A percentile compares a stretch with the other conserved stretches of the same genome.
Conservation (phyloP, 2,888 invertebrate species). For the Lithodes maja region DNA sequence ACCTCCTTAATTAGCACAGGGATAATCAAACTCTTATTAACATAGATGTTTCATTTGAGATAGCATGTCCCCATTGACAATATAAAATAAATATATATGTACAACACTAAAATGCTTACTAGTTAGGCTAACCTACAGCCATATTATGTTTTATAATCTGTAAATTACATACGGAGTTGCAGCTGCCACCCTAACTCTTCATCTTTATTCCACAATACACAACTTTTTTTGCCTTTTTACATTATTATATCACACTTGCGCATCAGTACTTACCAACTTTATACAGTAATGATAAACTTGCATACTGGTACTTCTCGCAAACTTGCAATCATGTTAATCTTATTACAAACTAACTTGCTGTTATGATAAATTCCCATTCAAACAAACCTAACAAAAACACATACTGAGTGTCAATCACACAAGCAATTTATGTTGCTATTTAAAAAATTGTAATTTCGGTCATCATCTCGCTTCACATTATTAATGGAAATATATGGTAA, state of each 20-base stretch:
- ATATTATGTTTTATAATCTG: conserved; percentile 37
- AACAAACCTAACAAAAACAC: too few species aligned
- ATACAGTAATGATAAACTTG: neutral
- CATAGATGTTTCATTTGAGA: conserved; percentile 57
- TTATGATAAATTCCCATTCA: too few species aligned
- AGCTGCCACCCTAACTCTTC: conserved; percentile 27
- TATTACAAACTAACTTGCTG: too few species aligned
- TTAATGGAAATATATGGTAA: too few species aligned
- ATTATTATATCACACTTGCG: neutral
- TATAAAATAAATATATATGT: conserved; percentile 61
- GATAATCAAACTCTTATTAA: conserved; percentile 34
- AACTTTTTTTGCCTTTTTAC: neutral
- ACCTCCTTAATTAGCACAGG: neutral
- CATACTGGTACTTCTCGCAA: neutral
- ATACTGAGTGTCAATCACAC: too few species aligned
- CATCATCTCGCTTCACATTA: too few species aligned
- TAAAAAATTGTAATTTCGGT: too few species aligned
- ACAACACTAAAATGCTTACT: conserved; percentile 54
- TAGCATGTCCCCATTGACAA: conserved; percentile 57
- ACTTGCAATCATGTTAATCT: too few species aligned
- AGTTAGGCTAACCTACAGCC: conserved; percentile 44
- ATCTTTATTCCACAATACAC: conserved; percentile 5
- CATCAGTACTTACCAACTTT: neutral
- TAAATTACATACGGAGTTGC: conserved; percentile 24
- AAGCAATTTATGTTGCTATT: too few species aligned